Percentiles rank a stretch among this genome's conserved stretches.
These are phyloP conservation scores for Harpagifer antarcticus DNA, from an alignment of 2,797 vertebrate genomes.

Conservation along the genomic window DNA sequence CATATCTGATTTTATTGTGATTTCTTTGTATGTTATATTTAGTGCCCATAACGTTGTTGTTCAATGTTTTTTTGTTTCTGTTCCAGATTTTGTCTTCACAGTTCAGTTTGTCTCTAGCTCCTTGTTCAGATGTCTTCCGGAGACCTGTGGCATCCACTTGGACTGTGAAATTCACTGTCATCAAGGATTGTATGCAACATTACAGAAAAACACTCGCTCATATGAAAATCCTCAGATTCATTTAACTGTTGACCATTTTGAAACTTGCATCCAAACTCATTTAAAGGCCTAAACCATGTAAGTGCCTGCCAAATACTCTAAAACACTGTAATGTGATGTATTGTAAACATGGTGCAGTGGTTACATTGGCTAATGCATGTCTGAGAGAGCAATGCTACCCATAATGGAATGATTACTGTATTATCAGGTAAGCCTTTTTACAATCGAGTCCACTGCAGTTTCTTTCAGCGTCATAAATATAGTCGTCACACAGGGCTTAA, in stretches of 20 bases:
- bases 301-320: conserved; percentile 75
- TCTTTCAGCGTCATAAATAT: conserved; percentile 32
- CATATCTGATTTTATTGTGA: background rate
- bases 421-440: conserved; percentile 64
- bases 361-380: conserved; percentile 65
- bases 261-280: conserved; percentile 53
- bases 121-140: conserved; percentile 59
- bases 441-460: conserved; percentile 29
- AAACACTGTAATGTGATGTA: conserved; percentile 43
- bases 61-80: conserved; percentile 15
- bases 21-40: background rate
- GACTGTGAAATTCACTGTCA: conserved; percentile 44
- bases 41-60: background rate
- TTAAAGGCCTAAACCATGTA: conserved; percentile 63
- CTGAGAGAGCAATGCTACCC: conserved; percentile 54
- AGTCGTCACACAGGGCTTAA: conserved; percentile 46
- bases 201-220: conserved; percentile 21
- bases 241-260: conserved; percentile 42
- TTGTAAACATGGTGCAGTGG: conserved; percentile 40
- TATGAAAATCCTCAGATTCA: conserved; percentile 26
- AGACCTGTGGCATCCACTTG: conserved; percentile 27
- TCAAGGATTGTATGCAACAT: conserved; percentile 50
- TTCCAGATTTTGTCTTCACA: conserved; percentile 40
- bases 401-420: conserved; percentile 45
- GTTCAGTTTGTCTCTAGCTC: conserved; percentile 35